Base-by-base conservation (phyloP, 2,113 vertebrate genomes). In the Thamnaconus septentrionalis region DNA sequence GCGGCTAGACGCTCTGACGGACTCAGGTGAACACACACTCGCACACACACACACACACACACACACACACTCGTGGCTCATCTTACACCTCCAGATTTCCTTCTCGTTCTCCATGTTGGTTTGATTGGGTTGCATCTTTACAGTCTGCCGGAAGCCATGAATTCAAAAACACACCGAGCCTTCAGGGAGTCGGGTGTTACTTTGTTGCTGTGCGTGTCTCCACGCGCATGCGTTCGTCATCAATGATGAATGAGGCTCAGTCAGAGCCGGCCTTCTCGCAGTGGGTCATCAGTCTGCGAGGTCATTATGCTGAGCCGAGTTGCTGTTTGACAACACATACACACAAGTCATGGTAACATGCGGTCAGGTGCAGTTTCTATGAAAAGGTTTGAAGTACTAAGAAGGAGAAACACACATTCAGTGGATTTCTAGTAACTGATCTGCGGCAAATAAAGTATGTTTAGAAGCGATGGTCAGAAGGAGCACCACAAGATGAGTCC, bases 21-120 rank as follows among this genome's bases (percentile, higher is more conserved):
- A 66, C 54, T 75, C 68, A 85, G 79, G 76, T 88, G 81, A 86
- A 68, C 62, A 61, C 57, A 68, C 48, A n/a, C 53, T 41, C 50
- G 56, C 45, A 62, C 56, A 58, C 66, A 31, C 18, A 31, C 75
- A 44, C 53, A 45, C 41, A 68, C 71, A 58, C 47, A n/a, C 53
- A 63, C 41, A 62, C 46, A 53, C 41, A 41, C 49, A 53, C 51
- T 57, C 50, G 8, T 12, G 40, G 4, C 52, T 58, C 40, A 43
- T 50, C 53, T 31, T 31, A 31, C 18, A 31, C 18, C 18, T 1
- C 1, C 18, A 31, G 18, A 31, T 31, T 31, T 31, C 18, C 18
- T 31, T 31, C 1, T 31, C 18, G 18, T 31, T 31, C 18, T 31
- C 18, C 18, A 31, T 31, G 51, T 31, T 8, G 31, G 49, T 6